phyloP scores from a whole-genome alignment of 2,113 vertebrate genomes.

The Etheostoma cragini region DNA sequence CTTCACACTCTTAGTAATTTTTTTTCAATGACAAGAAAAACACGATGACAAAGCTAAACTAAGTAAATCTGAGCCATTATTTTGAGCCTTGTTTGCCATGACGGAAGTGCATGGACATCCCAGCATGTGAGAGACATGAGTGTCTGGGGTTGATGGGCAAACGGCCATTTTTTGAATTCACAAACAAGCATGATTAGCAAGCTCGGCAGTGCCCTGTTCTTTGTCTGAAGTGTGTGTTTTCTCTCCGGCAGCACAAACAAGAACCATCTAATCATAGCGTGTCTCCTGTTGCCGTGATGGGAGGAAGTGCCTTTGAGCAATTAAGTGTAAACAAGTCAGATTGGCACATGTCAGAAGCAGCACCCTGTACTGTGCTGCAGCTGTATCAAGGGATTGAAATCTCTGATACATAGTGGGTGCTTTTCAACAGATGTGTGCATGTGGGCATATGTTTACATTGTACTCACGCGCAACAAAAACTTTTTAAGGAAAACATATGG shows the following conservation, averaged over 20 bases:
- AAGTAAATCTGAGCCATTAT: background rate
- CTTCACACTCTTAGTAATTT: background rate
- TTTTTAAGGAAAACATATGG: background rate
- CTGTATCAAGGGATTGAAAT: conserved; percentile 4
- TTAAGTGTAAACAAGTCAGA: conserved; percentile 60
- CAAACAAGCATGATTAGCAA: conserved; percentile 50
- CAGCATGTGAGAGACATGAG: conserved; percentile 8
- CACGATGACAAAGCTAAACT: background rate
- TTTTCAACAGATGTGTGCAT: background rate
- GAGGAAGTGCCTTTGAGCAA: conserved; percentile 54
- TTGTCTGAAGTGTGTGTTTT: conserved; percentile 37
- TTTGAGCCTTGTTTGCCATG: conserved; percentile 1
- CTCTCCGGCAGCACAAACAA: conserved; percentile 53
- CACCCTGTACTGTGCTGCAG: conserved; percentile 10
- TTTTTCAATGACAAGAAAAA: background rate
- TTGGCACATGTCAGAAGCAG: conserved; percentile 51
- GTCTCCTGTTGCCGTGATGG: conserved; percentile 34
- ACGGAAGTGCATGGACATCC: background rate
- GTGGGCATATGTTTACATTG: background rate
- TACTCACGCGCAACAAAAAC: no score
- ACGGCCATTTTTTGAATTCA: conserved; percentile 48
- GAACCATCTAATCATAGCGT: conserved; percentile 58
- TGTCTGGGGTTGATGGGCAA: conserved; percentile 23
- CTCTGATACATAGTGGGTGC: background rate
- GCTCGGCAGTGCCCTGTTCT: conserved; percentile 16